Conservation (phyloP, 2,113 vertebrate genomes). For the Gracilinanus agilis region DNA sequence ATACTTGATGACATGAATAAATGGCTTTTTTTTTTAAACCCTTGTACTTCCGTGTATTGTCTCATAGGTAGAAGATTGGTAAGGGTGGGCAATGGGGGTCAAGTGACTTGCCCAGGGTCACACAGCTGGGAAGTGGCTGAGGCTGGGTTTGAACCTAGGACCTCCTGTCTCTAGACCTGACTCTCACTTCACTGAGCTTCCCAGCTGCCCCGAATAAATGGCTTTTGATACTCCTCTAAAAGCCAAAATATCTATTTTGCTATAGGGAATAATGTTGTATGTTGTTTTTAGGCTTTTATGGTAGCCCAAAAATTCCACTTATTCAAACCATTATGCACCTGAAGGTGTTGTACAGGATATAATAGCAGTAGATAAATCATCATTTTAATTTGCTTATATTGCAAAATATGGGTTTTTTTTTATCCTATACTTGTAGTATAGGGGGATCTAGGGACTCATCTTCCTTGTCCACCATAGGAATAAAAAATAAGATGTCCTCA, state of each 20-base stretch:
- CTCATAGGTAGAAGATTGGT: too few relatives aligned
- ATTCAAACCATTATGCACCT: background rate
- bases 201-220: too few relatives aligned
- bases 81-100: too few relatives aligned
- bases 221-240: background rate
- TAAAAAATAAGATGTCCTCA: background rate
- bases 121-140: too few relatives aligned
- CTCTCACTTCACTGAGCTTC: too few relatives aligned
- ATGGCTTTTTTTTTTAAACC: too few relatives aligned
- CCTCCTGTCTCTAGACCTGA: too few relatives aligned
- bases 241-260: background rate
- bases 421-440: background rate
- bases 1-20: background rate
- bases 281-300: background rate
- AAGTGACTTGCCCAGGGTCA: too few relatives aligned
- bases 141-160: too few relatives aligned
- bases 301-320: background rate
- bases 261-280: background rate
- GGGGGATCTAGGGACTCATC: background rate
- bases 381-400: background rate
- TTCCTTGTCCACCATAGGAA: background rate
- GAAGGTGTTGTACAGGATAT: background rate
- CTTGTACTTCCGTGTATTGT: too few relatives aligned
- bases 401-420: background rate
- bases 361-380: background rate